These are phyloP conservation scores for Sphaeridia pumilis DNA, from an alignment of 2,888 invertebrate genomes.

Conservation along the genomic window DNA sequence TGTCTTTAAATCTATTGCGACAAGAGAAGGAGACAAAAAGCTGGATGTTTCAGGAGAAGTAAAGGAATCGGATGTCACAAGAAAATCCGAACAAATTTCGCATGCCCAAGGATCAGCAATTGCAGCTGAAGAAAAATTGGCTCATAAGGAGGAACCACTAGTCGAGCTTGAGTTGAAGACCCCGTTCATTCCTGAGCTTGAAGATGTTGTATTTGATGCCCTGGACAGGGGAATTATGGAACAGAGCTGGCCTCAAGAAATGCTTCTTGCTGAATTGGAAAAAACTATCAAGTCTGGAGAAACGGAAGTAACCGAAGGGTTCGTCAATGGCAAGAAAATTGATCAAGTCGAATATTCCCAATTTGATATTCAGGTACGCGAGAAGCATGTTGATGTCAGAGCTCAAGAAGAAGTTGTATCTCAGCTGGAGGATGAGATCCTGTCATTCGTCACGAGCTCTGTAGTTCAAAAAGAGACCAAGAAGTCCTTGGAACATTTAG, in stretches of 20 bases:
- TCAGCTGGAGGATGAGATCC: constrained; percentile 24
- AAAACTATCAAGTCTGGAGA: no score
- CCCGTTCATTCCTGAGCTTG: no score
- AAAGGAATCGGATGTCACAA: no score
- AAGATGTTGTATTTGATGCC: no score
- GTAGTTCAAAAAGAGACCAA: background rate
- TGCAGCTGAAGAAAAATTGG: background rate
- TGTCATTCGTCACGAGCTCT: constrained; percentile 16
- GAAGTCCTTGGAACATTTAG: no score
- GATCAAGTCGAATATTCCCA: constrained; percentile 8
- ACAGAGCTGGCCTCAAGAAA: constrained; percentile 15
- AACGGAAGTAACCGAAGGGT: no score
- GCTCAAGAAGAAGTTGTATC: constrained; percentile 24
- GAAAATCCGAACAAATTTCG: no score
- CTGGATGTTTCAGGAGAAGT: no score
- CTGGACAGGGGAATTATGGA: constrained; percentile 17
- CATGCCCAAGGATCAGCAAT: background rate
- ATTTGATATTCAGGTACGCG: constrained; percentile 3
- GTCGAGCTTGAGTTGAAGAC: no score
- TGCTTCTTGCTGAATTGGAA: constrained; percentile 10
- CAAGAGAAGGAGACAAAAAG: no score
- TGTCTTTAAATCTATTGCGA: no score
- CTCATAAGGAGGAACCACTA: constrained; percentile 3
- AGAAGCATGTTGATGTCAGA: constrained; percentile 7
- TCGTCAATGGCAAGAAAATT: no score